Percentiles rank a stretch among this genome's conserved stretches.
Evolutionary conservation across 2,888 invertebrate genomes (phyloP).

Genomic region (Drosophila maculinotata): DNA sequence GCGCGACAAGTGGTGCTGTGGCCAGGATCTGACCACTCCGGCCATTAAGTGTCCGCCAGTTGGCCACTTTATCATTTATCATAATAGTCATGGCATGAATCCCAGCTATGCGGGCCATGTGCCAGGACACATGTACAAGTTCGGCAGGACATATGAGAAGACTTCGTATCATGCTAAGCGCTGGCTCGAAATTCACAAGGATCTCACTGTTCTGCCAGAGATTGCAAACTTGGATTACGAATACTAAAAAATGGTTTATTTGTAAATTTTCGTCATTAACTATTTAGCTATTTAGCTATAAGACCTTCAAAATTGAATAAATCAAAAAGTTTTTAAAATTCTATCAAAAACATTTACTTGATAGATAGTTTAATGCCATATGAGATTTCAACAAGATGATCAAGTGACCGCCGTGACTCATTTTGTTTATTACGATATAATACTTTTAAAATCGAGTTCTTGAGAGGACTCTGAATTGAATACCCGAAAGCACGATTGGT

Average conservation of each 20-base stretch:
- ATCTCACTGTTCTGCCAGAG: slow-evolving; percentile 67
- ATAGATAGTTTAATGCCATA: no score
- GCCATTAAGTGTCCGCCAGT: slow-evolving; percentile 72
- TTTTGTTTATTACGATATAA: no score
- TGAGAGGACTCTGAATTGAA: no score
- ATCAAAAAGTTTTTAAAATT: no score
- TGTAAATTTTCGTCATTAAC: not conserved
- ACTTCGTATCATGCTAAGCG: slow-evolving; percentile 90
- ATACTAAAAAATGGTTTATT: slow-evolving; percentile 33
- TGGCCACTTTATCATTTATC: slow-evolving; percentile 88
- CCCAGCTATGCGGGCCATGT: slow-evolving; percentile 93
- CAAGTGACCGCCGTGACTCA: no score
- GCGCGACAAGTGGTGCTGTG: slow-evolving; percentile 90
- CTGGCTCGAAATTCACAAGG: slow-evolving; percentile 87
- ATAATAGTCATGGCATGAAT: slow-evolving; percentile 90
- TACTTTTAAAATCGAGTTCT: no score
- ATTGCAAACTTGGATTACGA: slow-evolving; percentile 62
- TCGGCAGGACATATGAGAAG: slow-evolving; percentile 91
- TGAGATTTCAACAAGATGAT: no score
- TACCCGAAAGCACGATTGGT: no score
- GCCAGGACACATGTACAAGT: slow-evolving; percentile 90
- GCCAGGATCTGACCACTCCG: slow-evolving; percentile 71
- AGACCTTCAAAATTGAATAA: not conserved
- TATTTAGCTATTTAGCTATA: no score
- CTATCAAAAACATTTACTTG: no score